Conservation (phyloP, 2,113 vertebrate genomes). For the Chloropsis cyanopogon region DNA sequence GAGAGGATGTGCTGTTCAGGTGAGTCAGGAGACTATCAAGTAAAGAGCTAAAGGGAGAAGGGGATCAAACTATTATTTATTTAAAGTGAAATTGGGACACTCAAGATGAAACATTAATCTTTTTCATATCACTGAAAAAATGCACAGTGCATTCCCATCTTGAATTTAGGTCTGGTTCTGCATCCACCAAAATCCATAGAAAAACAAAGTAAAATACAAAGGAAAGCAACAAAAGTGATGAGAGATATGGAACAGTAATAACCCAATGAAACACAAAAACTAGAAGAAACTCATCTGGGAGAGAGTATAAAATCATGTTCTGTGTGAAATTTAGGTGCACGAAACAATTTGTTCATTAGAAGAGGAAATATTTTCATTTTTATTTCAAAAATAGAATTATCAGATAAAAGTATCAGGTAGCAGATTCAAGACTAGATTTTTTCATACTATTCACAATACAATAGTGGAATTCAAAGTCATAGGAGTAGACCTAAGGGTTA, state of each 20-base stretch:
- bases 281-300: background rate
- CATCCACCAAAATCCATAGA: background rate
- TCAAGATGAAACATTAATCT: background rate
- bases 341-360: rapidly evolving
- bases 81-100: background rate
- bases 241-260: background rate
- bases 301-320: background rate
- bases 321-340: background rate
- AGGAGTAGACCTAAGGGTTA: background rate
- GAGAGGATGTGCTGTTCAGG: background rate
- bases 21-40: background rate
- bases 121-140: background rate
- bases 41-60: background rate
- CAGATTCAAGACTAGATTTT: background rate
- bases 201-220: background rate
- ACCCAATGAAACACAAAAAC: background rate
- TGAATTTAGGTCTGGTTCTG: background rate
- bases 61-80: background rate
- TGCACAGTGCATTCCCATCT: background rate
- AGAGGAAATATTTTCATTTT: background rate
- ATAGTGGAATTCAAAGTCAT: background rate
- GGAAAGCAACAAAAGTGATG: background rate
- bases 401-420: background rate
- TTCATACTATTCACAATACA: background rate
- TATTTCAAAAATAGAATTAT: background rate